Base-by-base conservation (phyloP, 2,888 invertebrate species). In the Morpho achilles region DNA sequence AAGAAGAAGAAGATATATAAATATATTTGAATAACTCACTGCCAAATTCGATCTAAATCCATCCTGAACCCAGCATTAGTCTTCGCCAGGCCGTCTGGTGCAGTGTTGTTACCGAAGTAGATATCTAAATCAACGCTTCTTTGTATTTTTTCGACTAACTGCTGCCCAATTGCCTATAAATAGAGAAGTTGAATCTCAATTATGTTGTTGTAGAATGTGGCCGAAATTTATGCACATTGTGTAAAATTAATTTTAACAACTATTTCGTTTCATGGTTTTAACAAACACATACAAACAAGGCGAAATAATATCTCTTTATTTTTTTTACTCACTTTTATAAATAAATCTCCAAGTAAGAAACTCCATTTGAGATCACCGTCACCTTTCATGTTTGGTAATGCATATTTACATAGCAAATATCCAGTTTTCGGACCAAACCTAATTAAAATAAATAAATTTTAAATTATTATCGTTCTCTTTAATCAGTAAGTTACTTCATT, bases 341-440 rank as follows among this genome's bases (percentile, higher is more conserved):
- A 91, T 1, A 91, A 67, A 65, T 91, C 84, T 6, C 84, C 86
- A 0, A 84, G 59, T 0, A 87, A 62, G 71, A 91, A 90, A 63
- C 91, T 91, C 91, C 91, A 91, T 58, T 87, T 86, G 0, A 91
- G 74, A 63, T 91, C 84, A 0, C 90, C 88, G 23, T 85, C 76
- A 0, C 91, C 91, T 55, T 82, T 79, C 81, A 91, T 84, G 1
- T 88, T 79, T 0, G 91, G 91, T 45, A 91, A 51, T 16, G 89
- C 87, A 60, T 91, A 91, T 52, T 85, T 84, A 63, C 87, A 88
- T 0, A 86, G 62, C 7, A 91, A 67, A 53, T 86, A 88, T 0
- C 91, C 91, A 2, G 83, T 81, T 69, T 89, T 89, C 0, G 91
- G 88, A 0, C 79, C 90, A 40, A 91, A 87, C 8, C 91, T 91